Base-by-base conservation (phyloP, 2,113 vertebrate genomes). In the Nannobrachium achirus region DNA sequence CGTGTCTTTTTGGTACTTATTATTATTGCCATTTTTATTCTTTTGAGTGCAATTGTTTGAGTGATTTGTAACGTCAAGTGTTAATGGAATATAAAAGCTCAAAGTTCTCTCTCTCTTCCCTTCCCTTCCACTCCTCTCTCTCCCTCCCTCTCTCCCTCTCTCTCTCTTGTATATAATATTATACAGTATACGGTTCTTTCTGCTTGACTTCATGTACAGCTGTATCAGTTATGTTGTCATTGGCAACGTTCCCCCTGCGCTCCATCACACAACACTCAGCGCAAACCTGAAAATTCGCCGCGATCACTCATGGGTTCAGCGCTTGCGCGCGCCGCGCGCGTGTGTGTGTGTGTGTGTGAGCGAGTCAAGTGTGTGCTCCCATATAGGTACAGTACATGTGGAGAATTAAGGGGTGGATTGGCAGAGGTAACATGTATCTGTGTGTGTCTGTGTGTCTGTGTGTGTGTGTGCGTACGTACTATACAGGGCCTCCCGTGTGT, bases 221-320 rank as follows among this genome's bases (percentile, higher is more conserved):
- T 61, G 0, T 7, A 33, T 50, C 10, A 0, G 11, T 3, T 19
- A 1, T 79, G 83, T 80, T 83, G 5, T 71, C 74, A 44, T 78
- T 89, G 86, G 86, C 82, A 40, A 16, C 8, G 0, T 10, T 4
- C 45, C 70, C 10, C 49, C 45, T 74, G n/a, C n/a, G 46, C 64
- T 64, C 38, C 58, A n/a, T 53, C 57, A 38, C 45, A 45, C 1
- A 51, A 72, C 62, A 15, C 73, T 80, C 78, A 78, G 20, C 53
- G n/a, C 49, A 38, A 41, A 75, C 72, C 57, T 69, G 66, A 66
- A 84, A 88, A 86, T 84, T 84, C 75, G 64, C 82, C 41, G 1
- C 45, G 85, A 88, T 81, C 4, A 61, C 78, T 76, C 10, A 62
- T 77, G 66, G 73, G 48, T 63, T 71, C 59, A n/a, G 59, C 8